A percentile compares a stretch with the other conserved stretches of the same genome.
Evolutionary conservation across 2,113 vertebrate species (phyloP).

Genomic region (Pomatostomus ruficeps): DNA sequence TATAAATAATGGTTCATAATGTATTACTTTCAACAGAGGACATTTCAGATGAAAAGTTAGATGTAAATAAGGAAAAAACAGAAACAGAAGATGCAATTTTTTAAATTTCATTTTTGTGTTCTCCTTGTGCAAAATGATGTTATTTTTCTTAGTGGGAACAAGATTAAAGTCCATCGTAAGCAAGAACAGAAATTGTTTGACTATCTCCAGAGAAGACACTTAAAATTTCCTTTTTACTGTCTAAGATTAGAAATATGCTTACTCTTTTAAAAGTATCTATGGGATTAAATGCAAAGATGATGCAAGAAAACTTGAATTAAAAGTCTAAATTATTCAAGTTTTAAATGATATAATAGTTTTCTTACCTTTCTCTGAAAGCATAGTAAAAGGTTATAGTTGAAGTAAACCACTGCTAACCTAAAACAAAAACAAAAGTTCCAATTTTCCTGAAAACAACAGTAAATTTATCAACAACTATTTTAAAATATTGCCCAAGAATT

Average conservation of each 20-base stretch:
- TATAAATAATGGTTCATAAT: neutral
- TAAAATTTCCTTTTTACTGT: neutral
- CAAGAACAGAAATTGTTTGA: neutral
- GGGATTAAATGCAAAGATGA: neutral
- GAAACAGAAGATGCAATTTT: neutral
- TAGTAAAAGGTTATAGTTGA: neutral
- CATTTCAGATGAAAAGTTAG: neutral
- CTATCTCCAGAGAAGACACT: neutral
- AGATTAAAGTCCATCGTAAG: neutral
- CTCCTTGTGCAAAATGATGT: neutral
- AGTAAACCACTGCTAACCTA: neutral
- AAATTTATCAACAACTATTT: neutral
- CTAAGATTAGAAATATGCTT: neutral
- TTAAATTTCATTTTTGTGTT: neutral
- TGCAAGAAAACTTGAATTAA: neutral
- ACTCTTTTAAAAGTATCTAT: neutral
- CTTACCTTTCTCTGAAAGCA: neutral
- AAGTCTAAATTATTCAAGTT: neutral
- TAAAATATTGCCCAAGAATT: neutral
- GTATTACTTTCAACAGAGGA: neutral
- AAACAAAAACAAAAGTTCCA: neutral
- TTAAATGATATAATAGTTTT: neutral
- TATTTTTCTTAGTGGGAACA: neutral
- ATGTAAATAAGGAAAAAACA: neutral
- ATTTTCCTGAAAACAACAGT: neutral